phyloP scores from a whole-genome alignment of 2,888 invertebrate genomes.

The Campoletis raptor region DNA sequence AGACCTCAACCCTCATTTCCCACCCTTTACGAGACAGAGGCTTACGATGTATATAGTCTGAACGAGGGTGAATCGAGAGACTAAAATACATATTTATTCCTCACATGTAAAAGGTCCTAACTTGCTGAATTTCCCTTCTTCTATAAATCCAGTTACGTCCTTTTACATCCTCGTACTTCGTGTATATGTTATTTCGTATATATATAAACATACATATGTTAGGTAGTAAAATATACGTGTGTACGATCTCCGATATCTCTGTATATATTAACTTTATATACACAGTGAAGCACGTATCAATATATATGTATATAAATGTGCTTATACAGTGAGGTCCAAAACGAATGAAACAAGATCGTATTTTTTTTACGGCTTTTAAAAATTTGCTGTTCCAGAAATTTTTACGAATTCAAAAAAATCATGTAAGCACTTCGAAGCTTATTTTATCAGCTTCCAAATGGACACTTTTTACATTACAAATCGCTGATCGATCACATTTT shows the following conservation, averaged over 20 bases:
- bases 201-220: background rate
- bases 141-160: background rate
- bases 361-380: background rate
- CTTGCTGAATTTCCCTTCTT: background rate
- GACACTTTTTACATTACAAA: background rate
- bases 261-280: background rate
- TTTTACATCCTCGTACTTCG: background rate
- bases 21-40: constrained; percentile 65
- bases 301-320: background rate
- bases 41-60: constrained; percentile 52
- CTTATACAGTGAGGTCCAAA: background rate
- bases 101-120: constrained; percentile 11
- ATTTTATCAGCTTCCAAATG: too few relatives aligned
- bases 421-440: background rate
- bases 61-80: constrained; percentile 56
- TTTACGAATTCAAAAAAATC: background rate
- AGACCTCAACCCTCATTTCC: constrained; percentile 65
- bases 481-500: background rate
- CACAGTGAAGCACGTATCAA: background rate
- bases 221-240: background rate
- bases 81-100: background rate
- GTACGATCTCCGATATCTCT: background rate
- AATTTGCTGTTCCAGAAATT: background rate
- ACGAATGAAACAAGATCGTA: background rate
- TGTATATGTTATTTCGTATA: background rate